Conservation (phyloP, 1,140 invertebrate genomes). For the Heliconius eleuchia region DNA sequence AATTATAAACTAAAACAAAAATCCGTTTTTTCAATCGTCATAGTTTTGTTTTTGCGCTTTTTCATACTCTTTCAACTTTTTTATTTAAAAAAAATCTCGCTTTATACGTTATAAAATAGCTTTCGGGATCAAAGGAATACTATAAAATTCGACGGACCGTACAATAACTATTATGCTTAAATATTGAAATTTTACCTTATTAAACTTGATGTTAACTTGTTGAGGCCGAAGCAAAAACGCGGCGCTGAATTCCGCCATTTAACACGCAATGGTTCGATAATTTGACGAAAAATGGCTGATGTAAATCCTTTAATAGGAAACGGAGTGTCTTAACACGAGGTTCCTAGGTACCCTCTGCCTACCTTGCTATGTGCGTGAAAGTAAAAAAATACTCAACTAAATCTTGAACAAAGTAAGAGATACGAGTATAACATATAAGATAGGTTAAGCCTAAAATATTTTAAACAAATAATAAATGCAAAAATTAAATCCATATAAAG, state of each 20-base stretch:
- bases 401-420: too few species aligned
- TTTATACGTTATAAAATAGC: conserved; percentile 2
- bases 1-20: not conserved
- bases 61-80: not conserved
- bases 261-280: too few species aligned
- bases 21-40: not conserved
- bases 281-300: too few species aligned
- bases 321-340: too few species aligned
- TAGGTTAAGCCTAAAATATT: not conserved
- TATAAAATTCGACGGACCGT: not conserved
- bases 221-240: too few species aligned
- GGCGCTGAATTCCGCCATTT: too few species aligned
- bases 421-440: not conserved
- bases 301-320: too few species aligned
- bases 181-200: not conserved
- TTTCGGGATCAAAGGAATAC: conserved; percentile 3
- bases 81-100: not conserved
- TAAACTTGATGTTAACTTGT: not conserved
- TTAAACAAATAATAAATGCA: not conserved
- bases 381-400: too few species aligned
- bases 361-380: too few species aligned
- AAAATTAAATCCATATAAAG: not conserved
- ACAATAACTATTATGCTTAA: not conserved
- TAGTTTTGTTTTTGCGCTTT: not conserved
- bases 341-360: too few species aligned